Conservation (phyloP, 64 coral and sea anemone species). For the Anthopleura sola region DNA sequence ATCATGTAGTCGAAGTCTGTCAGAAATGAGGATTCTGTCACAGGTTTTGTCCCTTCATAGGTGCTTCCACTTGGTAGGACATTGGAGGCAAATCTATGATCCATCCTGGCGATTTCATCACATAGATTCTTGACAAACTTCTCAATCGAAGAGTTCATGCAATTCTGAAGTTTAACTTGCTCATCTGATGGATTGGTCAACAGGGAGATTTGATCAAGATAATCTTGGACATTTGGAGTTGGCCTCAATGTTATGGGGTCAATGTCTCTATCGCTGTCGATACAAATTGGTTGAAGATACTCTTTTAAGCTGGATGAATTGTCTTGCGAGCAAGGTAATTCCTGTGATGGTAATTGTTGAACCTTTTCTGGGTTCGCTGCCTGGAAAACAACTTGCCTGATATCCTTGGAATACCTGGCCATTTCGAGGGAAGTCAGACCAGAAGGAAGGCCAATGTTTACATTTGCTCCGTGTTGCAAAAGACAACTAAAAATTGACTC, state of each 20-base stretch:
- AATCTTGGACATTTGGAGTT: slow-evolving; percentile 11
- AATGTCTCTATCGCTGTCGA: not conserved
- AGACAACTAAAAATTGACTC: slow-evolving; percentile 15
- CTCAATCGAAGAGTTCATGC: slow-evolving; percentile 20
- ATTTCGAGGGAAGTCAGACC: not conserved
- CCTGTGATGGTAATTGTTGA: not conserved
- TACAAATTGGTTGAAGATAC: slow-evolving; percentile 24
- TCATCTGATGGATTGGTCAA: slow-evolving; percentile 8
- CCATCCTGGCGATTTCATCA: slow-evolving; percentile 14
- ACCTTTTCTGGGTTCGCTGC: not conserved
- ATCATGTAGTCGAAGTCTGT: slow-evolving; percentile 30
- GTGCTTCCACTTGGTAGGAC: slow-evolving; percentile 30
- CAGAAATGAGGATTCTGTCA: not conserved
- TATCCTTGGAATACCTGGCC: slow-evolving; percentile 7
- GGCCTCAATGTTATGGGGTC: slow-evolving; percentile 21
- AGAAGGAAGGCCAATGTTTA: not conserved
- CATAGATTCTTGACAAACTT: slow-evolving; percentile 15
- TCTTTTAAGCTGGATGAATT: not conserved
- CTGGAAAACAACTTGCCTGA: not conserved
- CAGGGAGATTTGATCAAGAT: slow-evolving; percentile 21
- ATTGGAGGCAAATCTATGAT: slow-evolving; percentile 20
- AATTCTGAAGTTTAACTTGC: not conserved
- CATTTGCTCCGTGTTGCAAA: slow-evolving; percentile 24
- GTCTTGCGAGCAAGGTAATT: not conserved
- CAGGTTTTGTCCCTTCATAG: slow-evolving; percentile 27